phyloP scores from a whole-genome alignment of 2,113 vertebrate genomes.

The Psephotus haematonotus region DNA sequence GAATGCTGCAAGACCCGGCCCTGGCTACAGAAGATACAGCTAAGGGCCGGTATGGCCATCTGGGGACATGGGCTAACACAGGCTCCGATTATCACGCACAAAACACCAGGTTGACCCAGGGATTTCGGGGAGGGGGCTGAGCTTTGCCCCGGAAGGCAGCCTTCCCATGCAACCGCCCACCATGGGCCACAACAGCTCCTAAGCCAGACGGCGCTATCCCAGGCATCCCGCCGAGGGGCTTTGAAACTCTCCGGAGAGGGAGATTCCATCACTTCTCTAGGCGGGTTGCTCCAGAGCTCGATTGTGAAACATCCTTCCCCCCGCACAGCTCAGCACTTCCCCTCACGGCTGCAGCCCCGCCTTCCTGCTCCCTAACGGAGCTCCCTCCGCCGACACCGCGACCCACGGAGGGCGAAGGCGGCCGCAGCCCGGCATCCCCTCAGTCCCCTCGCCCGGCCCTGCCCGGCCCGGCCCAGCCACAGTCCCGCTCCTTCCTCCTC shows the following conservation, averaged over 20 bases:
- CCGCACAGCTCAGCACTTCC: neutral
- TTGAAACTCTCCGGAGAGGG: neutral
- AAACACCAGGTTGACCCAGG: fast-evolving
- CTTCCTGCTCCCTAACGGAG: fast-evolving
- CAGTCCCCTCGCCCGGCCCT: too few species aligned
- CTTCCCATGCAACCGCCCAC: fast-evolving
- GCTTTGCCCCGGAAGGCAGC: neutral
- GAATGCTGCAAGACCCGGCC: fast-evolving
- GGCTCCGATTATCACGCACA: fast-evolving
- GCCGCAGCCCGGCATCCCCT: too few species aligned
- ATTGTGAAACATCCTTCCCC: neutral
- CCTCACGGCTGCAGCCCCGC: neutral
- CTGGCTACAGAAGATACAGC: neutral
- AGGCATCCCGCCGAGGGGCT: neutral
- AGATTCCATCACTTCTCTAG: neutral
- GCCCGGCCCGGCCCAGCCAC: too few species aligned
- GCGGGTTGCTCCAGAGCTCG: neutral
- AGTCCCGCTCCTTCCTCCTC: neutral
- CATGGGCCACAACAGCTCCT: fast-evolving
- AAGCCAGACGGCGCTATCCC: fast-evolving
- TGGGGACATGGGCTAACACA: neutral
- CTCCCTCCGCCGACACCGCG: fast-evolving
- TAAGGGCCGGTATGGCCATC: fast-evolving
- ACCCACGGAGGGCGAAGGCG: fast-evolving
- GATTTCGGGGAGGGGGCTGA: neutral